Conservation (phyloP, 2,797 vertebrate genomes). For the Anguilla pacifica region DNA sequence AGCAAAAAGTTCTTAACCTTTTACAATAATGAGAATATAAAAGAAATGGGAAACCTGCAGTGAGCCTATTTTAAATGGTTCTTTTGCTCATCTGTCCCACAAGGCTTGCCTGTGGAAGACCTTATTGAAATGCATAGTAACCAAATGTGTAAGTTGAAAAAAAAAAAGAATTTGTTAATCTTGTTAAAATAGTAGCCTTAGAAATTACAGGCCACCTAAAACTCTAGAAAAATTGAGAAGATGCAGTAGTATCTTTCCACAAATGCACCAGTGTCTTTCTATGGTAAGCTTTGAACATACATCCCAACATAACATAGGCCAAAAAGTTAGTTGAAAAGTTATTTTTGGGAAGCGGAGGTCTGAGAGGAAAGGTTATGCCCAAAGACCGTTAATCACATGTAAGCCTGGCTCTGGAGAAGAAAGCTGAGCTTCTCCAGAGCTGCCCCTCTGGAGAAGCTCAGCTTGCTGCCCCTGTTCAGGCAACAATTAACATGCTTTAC, state of each 20-base stretch:
- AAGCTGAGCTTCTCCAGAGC: constrained; percentile 3
- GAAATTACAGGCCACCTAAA: constrained; percentile 37
- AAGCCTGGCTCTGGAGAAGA: background rate
- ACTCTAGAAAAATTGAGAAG: constrained; percentile 44
- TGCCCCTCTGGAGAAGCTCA: too few relatives aligned
- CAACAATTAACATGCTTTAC: background rate
- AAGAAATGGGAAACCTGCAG: background rate
- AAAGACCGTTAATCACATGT: background rate
- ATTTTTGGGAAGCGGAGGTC: background rate
- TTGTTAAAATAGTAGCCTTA: constrained; percentile 32
- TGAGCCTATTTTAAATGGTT: background rate
- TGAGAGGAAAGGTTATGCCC: constrained; percentile 3
- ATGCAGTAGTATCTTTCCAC: constrained; percentile 32
- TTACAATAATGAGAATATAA: background rate
- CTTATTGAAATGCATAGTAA: background rate
- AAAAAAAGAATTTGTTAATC: background rate
- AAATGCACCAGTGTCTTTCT: background rate
- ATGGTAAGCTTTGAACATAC: constrained; percentile 10
- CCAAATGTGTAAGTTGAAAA: constrained; percentile 23
- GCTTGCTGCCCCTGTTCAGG: background rate
- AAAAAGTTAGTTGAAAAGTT: constrained; percentile 1
- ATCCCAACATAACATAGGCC: background rate
- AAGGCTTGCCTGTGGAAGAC: background rate
- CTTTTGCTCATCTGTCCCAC: background rate
- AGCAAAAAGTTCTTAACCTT: background rate